Evolutionary conservation across 2,888 invertebrate species (phyloP), one percentile per base, ranked within the genome.

Genomic region (Scaptomyza parva): DNA sequence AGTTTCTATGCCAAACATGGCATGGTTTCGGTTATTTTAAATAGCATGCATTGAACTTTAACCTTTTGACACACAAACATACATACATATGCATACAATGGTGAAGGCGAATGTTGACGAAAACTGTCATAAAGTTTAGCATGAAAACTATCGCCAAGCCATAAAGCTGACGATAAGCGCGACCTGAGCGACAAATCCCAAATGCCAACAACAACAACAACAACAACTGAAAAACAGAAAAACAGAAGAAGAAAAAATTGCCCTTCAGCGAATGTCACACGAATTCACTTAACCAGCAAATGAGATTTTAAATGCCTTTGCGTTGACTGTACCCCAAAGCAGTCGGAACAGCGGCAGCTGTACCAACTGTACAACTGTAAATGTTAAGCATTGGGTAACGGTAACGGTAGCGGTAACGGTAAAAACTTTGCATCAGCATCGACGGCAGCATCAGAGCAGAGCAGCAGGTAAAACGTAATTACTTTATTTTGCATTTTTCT

Each of bases 401-500:
- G 44, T 6, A 33, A n/a, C 28, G 12, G 30, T 6, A 47, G 5
- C 45, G n/a, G n/a, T n/a, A 39, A 4, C 8, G 14, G 37, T 17
- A 37, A 8, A n/a, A n/a, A n/a, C n/a, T n/a, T n/a, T n/a, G n/a
- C 37, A 28, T 8, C 9, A 26, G 2, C 9, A 28, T 8, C 28
- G 9, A 6, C 28, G 6, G 20, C 20, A 18, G 8, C 37, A 17
- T 18, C 18, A 37, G n/a, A n/a, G n/a, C n/a, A n/a, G n/a, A n/a
- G 52, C 73, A 44, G 67, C 70, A 66, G 44, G 71, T 52, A 57
- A 45, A 72, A 41, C 64, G 59, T 72, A 76, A 70, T 72, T 72
- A 70, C 76, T 76, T 72, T 76, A 76, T 70, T 72, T 74, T 53
- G 68, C 78, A 70, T 71, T 61, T 76, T 60, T 43, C 61, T 45